Percentiles rank a stretch among this genome's conserved stretches.
phyloP scores from a whole-genome alignment of 2,888 invertebrate species.

The Apamea monoglypha region DNA sequence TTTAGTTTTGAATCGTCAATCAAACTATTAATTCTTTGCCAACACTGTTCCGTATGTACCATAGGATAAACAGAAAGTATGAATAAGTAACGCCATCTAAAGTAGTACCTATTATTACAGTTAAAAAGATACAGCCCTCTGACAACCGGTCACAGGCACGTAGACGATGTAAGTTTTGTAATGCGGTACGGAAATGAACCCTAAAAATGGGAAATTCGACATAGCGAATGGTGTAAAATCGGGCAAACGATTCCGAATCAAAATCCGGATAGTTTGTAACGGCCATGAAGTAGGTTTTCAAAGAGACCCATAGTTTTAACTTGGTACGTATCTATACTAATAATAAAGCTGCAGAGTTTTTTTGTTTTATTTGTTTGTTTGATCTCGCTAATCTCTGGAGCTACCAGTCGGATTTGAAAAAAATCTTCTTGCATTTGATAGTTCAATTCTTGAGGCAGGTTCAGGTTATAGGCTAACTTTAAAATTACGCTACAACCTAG shows the following conservation, averaged over 20 bases:
- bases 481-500: background rate
- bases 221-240: conserved; percentile 57
- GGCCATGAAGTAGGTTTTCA: conserved; percentile 57
- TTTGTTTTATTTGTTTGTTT: background rate
- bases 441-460: too few relatives aligned
- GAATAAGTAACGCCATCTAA: background rate
- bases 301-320: background rate
- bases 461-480: background rate
- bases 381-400: background rate
- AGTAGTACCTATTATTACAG: background rate
- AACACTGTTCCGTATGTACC: too few relatives aligned
- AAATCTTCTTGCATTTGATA: too few relatives aligned
- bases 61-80: background rate
- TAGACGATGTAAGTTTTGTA: background rate
- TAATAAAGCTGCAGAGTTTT: background rate
- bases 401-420: too few relatives aligned
- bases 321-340: too few relatives aligned
- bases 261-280: conserved; percentile 55
- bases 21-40: too few relatives aligned
- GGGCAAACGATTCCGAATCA: conserved; percentile 63
- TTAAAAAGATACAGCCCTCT: background rate
- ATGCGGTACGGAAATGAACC: background rate
- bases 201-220: background rate
- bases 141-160: background rate
- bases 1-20: background rate